Percentiles rank a stretch among this genome's conserved stretches.
Conservation (phyloP, 2,888 invertebrate species). For the Glaucopsyche alexis region DNA sequence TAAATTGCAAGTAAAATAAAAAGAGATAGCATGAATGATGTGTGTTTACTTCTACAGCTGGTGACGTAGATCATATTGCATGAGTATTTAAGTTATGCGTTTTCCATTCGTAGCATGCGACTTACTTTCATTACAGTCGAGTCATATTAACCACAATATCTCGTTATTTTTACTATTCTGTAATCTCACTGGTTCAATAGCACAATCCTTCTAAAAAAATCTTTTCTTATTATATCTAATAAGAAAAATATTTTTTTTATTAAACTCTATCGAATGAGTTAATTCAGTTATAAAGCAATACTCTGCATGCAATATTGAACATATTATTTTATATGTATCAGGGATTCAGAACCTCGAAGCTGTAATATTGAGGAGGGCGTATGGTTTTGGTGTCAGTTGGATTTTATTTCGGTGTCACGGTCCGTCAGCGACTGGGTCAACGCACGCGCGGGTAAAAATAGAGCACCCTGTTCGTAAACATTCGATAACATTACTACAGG, state of each 20-base stretch:
- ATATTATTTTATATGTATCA: background rate
- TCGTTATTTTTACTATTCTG: background rate
- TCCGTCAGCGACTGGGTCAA: constrained; percentile 35
- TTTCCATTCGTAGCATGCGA: constrained; percentile 49
- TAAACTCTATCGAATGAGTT: no score
- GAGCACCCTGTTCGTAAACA: constrained; percentile 33
- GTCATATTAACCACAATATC: background rate
- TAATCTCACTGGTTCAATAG: background rate
- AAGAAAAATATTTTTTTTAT: no score
- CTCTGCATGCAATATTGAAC: background rate
- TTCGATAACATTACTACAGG: constrained; percentile 21
- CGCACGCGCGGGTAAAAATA: constrained; percentile 38
- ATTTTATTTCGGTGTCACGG: constrained; percentile 34
- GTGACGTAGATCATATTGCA: constrained; percentile 43
- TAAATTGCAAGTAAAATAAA: constrained; percentile 52
- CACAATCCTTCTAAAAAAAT: no score
- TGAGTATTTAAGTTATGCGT: constrained; percentile 48
- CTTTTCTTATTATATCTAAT: no score
- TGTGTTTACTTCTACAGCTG: background rate
- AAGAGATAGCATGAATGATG: constrained; percentile 48
- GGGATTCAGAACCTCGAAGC: background rate
- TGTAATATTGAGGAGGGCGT: background rate
- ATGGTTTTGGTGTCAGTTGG: constrained; percentile 28
- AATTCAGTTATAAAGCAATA: background rate
- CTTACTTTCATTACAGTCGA: constrained; percentile 42